Base-by-base conservation (phyloP, 2,888 invertebrate genomes). In the Synanthedon andrenaeformis region DNA sequence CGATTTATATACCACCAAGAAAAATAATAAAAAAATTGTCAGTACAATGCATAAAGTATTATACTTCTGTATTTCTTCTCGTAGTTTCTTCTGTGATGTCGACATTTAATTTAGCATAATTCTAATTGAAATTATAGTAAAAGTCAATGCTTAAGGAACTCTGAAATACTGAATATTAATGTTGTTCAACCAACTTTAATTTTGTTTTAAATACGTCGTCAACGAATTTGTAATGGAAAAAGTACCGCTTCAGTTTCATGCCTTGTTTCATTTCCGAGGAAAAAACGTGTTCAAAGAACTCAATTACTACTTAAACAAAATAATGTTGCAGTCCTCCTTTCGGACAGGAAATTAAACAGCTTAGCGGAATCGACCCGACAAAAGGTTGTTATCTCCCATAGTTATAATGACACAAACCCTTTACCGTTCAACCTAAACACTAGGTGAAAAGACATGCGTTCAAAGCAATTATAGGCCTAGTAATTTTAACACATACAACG, bases 281-380 rank as follows among this genome's bases (percentile, higher is more conserved):
- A 80, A 82, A 80, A 79, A 74, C 74, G 71, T 76, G 74, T 72
- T 73, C 73, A 82, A 82, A 84, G 78, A 82, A 82, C 81, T 79
- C 79, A 76, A 84, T 81, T 82, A 82, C 79, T 76, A 79, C 76
- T 82, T 79, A 81, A 84, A 82, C 84, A 82, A 83, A 82, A 81
- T 79, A 78, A 78, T 74, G 77, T 73, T 69, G 76, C 76, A 70
- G 79, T 81, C 70, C 75, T 72, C 74, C 78, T 70, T 78, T 73
- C 67, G 68, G 74, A 64, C 82, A 84, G 87, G 87, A 87, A 86
- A 85, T 87, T 87, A 86, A 85, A 79, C 73, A 75, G 77, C 75
- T 79, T 79, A 82, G 73, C 76, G 74, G 65, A 68, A 69, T 70
- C 66, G 64, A 62, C 64, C 66, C 68, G 68, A 77, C 78, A 78